These are phyloP conservation scores for Neodontobutis hainanensis DNA, from an alignment of 2,113 vertebrate species.

Conservation along the genomic window DNA sequence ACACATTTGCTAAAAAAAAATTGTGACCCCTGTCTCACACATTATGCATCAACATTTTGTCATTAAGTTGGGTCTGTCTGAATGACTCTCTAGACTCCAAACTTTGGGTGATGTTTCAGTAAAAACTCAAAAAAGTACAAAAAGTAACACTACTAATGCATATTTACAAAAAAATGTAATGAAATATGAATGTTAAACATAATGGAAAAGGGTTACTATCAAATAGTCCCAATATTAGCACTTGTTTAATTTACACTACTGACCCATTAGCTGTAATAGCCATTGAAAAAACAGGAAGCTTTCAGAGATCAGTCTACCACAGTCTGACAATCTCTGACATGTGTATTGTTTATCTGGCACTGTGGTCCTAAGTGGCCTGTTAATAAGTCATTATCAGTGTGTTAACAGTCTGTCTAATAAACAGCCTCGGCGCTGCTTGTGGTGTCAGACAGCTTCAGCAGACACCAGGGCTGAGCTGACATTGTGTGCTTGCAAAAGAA, in stretches of 20 bases:
- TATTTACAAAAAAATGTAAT: too few relatives aligned
- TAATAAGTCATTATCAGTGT: slow-evolving; percentile 74
- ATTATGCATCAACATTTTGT: too few relatives aligned
- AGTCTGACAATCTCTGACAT: slow-evolving; percentile 42
- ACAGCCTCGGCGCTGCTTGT: slow-evolving; percentile 24
- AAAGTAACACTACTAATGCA: too few relatives aligned
- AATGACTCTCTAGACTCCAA: too few relatives aligned
- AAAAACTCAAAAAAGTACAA: too few relatives aligned
- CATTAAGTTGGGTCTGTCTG: too few relatives aligned
- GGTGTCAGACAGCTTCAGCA: slow-evolving; percentile 50
- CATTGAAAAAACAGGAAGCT: slow-evolving; percentile 16
- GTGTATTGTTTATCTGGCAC: slow-evolving; percentile 71
- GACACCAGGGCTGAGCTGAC: neutral
- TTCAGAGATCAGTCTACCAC: slow-evolving; percentile 2
- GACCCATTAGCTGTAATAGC: neutral
- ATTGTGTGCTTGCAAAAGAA: neutral
- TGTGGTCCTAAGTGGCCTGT: slow-evolving; percentile 63
- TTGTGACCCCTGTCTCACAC: neutral
- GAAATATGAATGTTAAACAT: too few relatives aligned
- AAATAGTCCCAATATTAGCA: too few relatives aligned
- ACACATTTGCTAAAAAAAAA: neutral
- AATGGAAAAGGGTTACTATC: too few relatives aligned
- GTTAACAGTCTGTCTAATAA: slow-evolving; percentile 59
- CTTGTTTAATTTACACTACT: too few relatives aligned
- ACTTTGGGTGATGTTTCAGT: too few relatives aligned